Evolutionary conservation across 2,888 invertebrate species (phyloP), one percentile per base, ranked within the genome.

Genomic region (Pyrrhia umbra): DNA sequence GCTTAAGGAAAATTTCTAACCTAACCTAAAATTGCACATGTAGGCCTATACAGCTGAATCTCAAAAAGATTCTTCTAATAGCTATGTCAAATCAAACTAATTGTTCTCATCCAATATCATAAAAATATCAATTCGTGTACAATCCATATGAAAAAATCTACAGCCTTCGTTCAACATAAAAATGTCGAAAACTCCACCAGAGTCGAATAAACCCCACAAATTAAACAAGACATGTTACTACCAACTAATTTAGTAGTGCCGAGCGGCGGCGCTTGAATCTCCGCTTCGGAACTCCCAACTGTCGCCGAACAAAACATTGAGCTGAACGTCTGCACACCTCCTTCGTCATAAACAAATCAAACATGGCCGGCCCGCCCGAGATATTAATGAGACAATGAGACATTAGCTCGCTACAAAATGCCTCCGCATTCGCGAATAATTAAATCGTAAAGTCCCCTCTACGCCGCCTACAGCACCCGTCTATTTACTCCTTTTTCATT

Each of bases 401-500:
- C 94, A 95, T 95, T 95, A 95, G 95, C 91, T 89, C 91, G 93
- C 91, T 94, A 95, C 95, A 95, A 95, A 95, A 94, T 95, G 94
- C 94, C 95, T 93, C 93, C 92, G 94, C 93, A 94, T 93, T 94
- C 92, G 94, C 95, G 92, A 95, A 95, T 95, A 95, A 95, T 95
- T 94, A 95, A 95, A 95, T 95, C 95, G 95, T 95, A 94, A 95
- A 94, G 93, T 91, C 94, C 94, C 94, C 93, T 92, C 93, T 91
- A 92, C 92, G 87, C 93, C 93, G 94, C 93, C 93, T 92, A 92
- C 93, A 88, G 92, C 92, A 87, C 88, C 88, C 84, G 87, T 91
- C 93, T 94, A 94, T 94, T 95, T 95, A 95, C 95, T 94, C 94
- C 95, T 94, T 94, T 95, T 95, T 94, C 94, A 94, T 93, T 94